Conservation (phyloP, 1,140 invertebrate genomes). For the Drosophila arizonae region DNA sequence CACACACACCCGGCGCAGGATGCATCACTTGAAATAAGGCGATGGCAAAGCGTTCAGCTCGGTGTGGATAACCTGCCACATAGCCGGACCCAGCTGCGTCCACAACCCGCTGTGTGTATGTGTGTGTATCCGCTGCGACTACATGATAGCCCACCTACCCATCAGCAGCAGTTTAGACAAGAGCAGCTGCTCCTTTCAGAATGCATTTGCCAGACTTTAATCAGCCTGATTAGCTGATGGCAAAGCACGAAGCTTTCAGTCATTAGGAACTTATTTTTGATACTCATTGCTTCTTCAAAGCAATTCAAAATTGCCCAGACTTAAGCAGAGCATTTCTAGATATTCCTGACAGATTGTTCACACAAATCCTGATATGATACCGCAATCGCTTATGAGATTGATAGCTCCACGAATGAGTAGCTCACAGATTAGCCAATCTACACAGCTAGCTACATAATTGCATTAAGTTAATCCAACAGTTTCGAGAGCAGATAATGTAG, state of each 20-base stretch:
- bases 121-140: slow-evolving; percentile 10
- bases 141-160: slow-evolving; percentile 16
- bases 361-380: too few species aligned
- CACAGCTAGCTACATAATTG: background rate
- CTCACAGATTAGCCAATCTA: too few species aligned
- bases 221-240: background rate
- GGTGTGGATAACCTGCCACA: slow-evolving; percentile 18
- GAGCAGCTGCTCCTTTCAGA: slow-evolving; percentile 38
- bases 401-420: too few species aligned
- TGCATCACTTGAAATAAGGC: slow-evolving; percentile 75
- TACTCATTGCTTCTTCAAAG: too few species aligned
- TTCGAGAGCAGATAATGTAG: background rate
- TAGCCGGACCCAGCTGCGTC: slow-evolving; percentile 23
- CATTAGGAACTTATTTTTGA: too few species aligned
- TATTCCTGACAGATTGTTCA: too few species aligned
- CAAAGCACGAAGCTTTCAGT: too few species aligned
- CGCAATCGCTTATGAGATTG: too few species aligned
- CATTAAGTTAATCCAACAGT: slow-evolving; percentile 1
- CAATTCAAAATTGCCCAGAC: too few species aligned
- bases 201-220: slow-evolving; percentile 42
- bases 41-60: slow-evolving; percentile 8
- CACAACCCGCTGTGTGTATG: background rate
- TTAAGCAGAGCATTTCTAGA: too few species aligned
- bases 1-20: slow-evolving; percentile 16
- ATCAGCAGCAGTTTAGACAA: slow-evolving; percentile 15